Evolutionary conservation across 53 echinoderm and acorn worm genomes (phyloP), one percentile per base, ranked within the genome.

Genomic region (Echinarachnius parma): DNA sequence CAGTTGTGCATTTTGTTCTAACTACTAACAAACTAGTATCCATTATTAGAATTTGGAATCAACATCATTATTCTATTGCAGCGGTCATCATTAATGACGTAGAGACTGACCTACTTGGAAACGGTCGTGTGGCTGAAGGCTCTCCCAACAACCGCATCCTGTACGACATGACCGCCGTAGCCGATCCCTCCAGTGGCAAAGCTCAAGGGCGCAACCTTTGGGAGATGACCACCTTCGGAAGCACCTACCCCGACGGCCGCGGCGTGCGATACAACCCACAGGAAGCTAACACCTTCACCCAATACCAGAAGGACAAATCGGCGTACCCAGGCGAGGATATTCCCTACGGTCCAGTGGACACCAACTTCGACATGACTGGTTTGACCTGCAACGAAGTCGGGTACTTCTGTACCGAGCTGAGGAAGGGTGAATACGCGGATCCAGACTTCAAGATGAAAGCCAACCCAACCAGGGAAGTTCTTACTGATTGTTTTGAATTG

Each of bases 341-440:
- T 37, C 53, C 64, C 5, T 86, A 81, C 27, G 86, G 83, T 14
- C 53, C 86, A 22, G 84, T 89, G n/a, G 93, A 93, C 75, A 75
- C 82, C 64, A 84, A 85, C 79, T 76, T 96, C 24, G 82, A 87
- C 77, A 96, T 96, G 96, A 69, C 78, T 4, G 88, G 85, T 0
- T 29, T 85, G 56, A 76, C 82, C 22, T 96, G 96, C 53, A 47
- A 69, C 29, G 77, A 96, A 13, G 81, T 88, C 15, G 44, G 62
- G 21, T 91, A 82, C 66, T 82, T 88, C 76, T 91, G 87, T 64
- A 21, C 85, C n/a, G 86, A 90, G 50, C 65, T 87, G 33, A 75
- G 75, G 30, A 87, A 87, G 79, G 83, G 77, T 21, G 20, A 61
- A 4, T 47, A 82, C 27, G 81, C 87, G 8, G 45, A 53, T 21